A percentile compares a stretch with the other conserved stretches of the same genome.
Evolutionary conservation across 2,797 vertebrate genomes (phyloP).

Genomic region (Cottoperca gobio): DNA sequence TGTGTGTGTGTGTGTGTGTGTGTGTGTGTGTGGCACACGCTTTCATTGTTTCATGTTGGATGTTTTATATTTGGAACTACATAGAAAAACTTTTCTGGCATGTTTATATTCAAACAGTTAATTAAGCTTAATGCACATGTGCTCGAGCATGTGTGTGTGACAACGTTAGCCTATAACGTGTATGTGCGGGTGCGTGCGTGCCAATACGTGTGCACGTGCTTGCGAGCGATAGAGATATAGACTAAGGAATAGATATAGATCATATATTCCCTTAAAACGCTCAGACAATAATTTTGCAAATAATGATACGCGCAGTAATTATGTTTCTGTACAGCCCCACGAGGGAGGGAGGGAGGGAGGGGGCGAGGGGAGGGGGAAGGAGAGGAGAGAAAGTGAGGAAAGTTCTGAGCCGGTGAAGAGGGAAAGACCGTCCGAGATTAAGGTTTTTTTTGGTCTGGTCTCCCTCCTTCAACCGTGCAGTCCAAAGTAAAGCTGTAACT

Average conservation of each 20-base stretch:
- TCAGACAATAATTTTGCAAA: conserved; percentile 31
- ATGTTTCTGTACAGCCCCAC: conserved; percentile 2
- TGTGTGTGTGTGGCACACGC: background rate
- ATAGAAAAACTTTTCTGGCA: background rate
- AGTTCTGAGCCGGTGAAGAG: conserved; percentile 57
- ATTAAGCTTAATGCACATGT: background rate
- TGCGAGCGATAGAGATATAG: background rate
- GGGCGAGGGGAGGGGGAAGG: conserved; percentile 6
- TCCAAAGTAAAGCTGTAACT: background rate
- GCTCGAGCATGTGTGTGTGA: background rate
- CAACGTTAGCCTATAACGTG: background rate
- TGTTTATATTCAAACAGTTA: background rate
- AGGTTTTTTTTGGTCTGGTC: conserved; percentile 9
- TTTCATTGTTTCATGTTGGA: conserved; percentile 13
- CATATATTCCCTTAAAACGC: conserved; percentile 45
- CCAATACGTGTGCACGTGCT: background rate
- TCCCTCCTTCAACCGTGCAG: conserved; percentile 48
- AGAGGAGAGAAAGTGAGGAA: conserved; percentile 67
- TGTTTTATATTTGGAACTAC: conserved; percentile 7
- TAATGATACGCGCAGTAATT: conserved; percentile 45
- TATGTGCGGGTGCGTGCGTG: background rate
- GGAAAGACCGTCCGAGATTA: conserved; percentile 33
- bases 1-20: background rate
- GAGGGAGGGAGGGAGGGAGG: conserved; percentile 49
- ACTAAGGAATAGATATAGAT: background rate